Base-by-base conservation (phyloP, 2,113 vertebrate species). In the Carassius carassius region DNA sequence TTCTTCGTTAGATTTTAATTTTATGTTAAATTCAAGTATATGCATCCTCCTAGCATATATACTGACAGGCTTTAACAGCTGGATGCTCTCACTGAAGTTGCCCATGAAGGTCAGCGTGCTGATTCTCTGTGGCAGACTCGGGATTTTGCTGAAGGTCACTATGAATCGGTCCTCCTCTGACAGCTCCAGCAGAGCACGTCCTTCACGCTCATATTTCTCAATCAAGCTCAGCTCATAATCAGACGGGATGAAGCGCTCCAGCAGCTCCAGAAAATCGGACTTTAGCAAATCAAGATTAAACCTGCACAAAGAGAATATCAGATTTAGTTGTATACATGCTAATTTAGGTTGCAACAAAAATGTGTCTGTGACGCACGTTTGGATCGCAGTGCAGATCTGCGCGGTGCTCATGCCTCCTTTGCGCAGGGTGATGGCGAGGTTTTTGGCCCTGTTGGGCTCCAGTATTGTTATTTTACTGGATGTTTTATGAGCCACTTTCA, bases 361-460 rank as follows among this genome's bases (percentile, higher is more conserved):
- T 8, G 19, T 73, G 41, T 1, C 12, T 25, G 29, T 29, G 16
- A 32, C 97, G 77, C 92, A 99, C 98, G 84, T 95, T 93, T 99
- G 94, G 0, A 99, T 99, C 86, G 97, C 96, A 0, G 91, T 91
- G 93, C 97, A 98, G 93, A 99, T 99, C 56, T 95, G 94, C 0
- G 95, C 94, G 0, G 95, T 35, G 9, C 93, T 93, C 92, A 97
- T 92, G 44, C 96, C 96, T 0, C 95, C 97, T 88, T 98, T 99
- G 25, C 96, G 95, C 29, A 98, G 94, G 0, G 97, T 98, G 92
- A 98, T 99, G 75, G 98, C 97, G 88, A 99, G 91, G 88, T 99
- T 99, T 93, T 99, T 99, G 91, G 98, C 97, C 82, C 96, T 90
- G 94, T 99, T 98, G 89, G 96, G 91, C 87, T 99, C 97, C 78